phyloP scores from a whole-genome alignment of 2,113 vertebrate species.

The Cariama cristata region DNA sequence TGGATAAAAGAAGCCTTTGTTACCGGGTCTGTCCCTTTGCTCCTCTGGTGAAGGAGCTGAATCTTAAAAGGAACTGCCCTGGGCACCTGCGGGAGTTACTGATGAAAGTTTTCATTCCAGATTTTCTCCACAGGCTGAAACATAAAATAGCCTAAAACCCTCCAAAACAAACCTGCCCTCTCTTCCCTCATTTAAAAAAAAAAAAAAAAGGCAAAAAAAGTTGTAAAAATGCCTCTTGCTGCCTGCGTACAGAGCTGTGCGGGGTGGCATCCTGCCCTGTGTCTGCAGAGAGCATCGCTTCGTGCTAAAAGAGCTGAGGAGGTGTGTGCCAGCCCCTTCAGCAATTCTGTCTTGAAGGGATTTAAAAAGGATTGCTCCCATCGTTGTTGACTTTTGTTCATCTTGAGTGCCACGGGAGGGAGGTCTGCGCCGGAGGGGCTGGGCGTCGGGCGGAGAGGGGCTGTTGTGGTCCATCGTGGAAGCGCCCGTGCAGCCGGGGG shows the following conservation, averaged over 20 bases:
- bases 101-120: slow-evolving; percentile 35
- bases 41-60: not conserved
- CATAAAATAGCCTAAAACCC: not conserved
- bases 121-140: not conserved
- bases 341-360: not conserved
- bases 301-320: not conserved
- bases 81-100: slow-evolving; percentile 46
- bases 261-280: accelerated
- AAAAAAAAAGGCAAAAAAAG: not conserved
- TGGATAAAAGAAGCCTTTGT: slow-evolving; percentile 44
- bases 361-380: not conserved
- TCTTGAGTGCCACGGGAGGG: not conserved
- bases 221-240: not conserved
- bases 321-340: accelerated
- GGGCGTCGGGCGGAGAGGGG: accelerated
- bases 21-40: not conserved
- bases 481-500: accelerated
- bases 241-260: not conserved
- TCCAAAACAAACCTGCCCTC: not conserved
- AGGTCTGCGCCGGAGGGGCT: not conserved
- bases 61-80: slow-evolving; percentile 31
- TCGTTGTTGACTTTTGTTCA: not conserved
- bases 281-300: not conserved
- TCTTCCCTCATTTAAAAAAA: not conserved
- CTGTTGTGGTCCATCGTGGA: not conserved